Base-by-base conservation (phyloP, 2,113 vertebrate genomes). In the Artemisiospiza belli region DNA sequence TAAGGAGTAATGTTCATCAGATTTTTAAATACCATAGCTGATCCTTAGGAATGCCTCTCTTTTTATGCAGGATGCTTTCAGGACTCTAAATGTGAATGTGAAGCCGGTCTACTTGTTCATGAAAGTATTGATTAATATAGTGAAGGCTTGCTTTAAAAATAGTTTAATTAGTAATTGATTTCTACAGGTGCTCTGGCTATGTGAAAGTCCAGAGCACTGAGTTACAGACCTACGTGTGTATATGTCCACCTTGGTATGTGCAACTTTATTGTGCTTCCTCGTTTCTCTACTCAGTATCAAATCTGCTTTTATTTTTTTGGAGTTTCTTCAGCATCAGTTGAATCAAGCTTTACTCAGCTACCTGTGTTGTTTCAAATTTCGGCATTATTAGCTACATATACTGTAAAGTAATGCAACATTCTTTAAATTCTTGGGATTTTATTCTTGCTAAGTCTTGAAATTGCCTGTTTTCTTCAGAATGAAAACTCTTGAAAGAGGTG, bases 141-240 rank as follows among this genome's bases (percentile, higher is more conserved):
- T 57, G 39, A 90, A 83, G 78, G 64, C 10, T 58, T 74, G 23
- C 37, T 68, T 90, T 84, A 57, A 81, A 90, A 72, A 37, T 31
- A 66, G 4, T 43, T 51, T 10, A 44, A 66, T 74, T 30, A 41
- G 6, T 82, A 39, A 41, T 43, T 59, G 87, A n/a, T 74, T 78
- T 14, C 10, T 87, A 2, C 62, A 6, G 28, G 3, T 70, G 49
- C 9, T 63, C 22, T 89, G 23, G 8, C 43, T 64, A 51, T n/a
- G 5, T 76, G n/a, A 6, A 83, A 59, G 31, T 27, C 25, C 18
- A 70, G 52, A 73, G 37, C 10, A 18, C 35, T 69, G 41, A 47
- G 15, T 64, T 49, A 23, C 57, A 41, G 41, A n/a, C 9, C 25
- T 47, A 5, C 15, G 2, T n/a, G 9, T 0, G 0, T 31, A 12